These are phyloP conservation scores for Acrocephalus scirpaceus DNA, from an alignment of 2,797 vertebrate species.

Conservation along the genomic window DNA sequence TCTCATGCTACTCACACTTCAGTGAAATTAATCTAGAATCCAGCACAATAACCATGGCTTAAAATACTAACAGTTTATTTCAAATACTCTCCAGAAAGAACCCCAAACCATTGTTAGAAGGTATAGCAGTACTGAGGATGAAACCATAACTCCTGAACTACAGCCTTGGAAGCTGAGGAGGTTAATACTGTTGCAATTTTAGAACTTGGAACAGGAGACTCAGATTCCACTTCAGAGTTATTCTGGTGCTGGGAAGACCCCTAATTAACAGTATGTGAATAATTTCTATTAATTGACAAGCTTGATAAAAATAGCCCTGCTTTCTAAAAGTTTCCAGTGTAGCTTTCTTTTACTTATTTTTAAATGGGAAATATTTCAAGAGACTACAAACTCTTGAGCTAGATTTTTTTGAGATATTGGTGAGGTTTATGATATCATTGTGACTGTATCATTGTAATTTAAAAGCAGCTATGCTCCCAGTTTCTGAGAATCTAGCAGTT, in stretches of 20 bases:
- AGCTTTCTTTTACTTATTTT: background rate
- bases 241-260: background rate
- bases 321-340: background rate
- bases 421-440: background rate
- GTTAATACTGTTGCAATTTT: background rate
- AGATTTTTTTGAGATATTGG: background rate
- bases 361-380: background rate
- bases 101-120: background rate
- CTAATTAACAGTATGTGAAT: background rate
- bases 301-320: background rate
- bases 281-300: background rate
- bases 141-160: background rate
- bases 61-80: background rate
- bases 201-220: background rate
- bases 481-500: background rate
- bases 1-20: background rate
- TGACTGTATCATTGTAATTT: background rate
- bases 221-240: background rate
- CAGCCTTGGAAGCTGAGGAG: background rate
- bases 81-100: background rate
- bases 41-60: background rate
- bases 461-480: background rate
- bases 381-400: background rate
- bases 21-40: background rate
- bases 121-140: background rate